phyloP scores from a whole-genome alignment of 2,797 vertebrate genomes.

The Carcharodon carcharias region DNA sequence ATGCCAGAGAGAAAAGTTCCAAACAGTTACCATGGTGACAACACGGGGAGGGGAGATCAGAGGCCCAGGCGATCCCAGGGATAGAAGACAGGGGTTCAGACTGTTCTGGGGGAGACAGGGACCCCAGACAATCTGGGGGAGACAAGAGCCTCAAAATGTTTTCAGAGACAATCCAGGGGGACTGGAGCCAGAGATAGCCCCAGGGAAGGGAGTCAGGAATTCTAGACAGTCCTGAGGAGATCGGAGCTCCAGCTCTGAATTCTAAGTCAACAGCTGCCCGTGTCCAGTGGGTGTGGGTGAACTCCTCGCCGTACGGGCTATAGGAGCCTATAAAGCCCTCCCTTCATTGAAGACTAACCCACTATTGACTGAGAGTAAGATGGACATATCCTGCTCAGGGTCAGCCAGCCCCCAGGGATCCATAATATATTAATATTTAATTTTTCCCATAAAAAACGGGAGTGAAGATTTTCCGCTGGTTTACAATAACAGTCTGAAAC shows the following conservation, averaged over 20 bases:
- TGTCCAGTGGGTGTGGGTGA: background rate
- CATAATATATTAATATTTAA: background rate
- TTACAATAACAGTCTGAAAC: slow-evolving; percentile 10
- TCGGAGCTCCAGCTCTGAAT: background rate
- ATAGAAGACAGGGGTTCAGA: background rate
- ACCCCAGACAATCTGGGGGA: background rate
- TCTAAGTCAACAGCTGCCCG: background rate
- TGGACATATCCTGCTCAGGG: background rate
- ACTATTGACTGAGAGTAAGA: background rate
- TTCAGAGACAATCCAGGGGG: background rate
- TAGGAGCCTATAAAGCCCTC: background rate
- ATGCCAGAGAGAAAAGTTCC: no score
- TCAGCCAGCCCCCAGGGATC: background rate
- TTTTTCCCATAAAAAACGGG: slow-evolving; percentile 22
- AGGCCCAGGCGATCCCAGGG: background rate
- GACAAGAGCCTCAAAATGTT: background rate
- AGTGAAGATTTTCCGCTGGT: slow-evolving; percentile 12
- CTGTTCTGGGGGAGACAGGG: background rate
- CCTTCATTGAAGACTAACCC: background rate
- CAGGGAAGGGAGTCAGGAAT: background rate
- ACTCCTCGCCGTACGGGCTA: no score
- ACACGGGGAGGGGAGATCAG: background rate
- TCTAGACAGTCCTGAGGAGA: background rate
- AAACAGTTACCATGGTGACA: background rate
- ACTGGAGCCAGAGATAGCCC: background rate